Evolutionary conservation across 2,888 invertebrate genomes (phyloP), one percentile per base, ranked within the genome.

Genomic region (Drosophila atroscutellata): DNA sequence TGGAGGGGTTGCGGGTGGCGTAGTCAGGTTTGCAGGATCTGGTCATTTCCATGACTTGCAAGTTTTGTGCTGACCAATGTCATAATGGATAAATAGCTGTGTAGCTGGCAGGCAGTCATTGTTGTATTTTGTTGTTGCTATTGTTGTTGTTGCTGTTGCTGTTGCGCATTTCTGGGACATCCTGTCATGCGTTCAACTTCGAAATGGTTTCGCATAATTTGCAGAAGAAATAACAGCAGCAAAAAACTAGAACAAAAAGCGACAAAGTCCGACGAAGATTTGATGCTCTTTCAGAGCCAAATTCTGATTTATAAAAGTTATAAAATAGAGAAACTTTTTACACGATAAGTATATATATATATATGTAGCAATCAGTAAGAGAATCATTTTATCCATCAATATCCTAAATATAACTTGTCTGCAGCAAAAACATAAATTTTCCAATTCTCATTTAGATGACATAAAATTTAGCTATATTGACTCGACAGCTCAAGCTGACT

Each of bases 161-260:
- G 64, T 64, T 42, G 55, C 56, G 49, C 57, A 42, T 42, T 75
- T 72, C 72, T 71, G 75, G 67, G 66, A 77, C 81, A 77, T 77
- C 71, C 81, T 86, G 87, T 82, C 90, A 90, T 89, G 82, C 83
- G 87, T 90, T 87, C 91, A 91, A 91, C 91, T 92, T 84, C 83
- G 83, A 91, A 91, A 91, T 91, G 90, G 89, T 83, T 91, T 91
- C 91, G 92, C 91, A 92, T 91, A 91, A 91, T 91, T 91, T 91
- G 90, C 86, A 89, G 76, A 86, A 82, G 79, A 30, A 64, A 60
- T 30, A 65, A 58, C 78, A 71, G 64, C 69, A 76, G 79, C 63
- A 55, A 9, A 37, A 30, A 32, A 30, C 4, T 3, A 18, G 13
- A 2, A 2, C 37, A 30, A 42, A 11, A 47, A 37, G 52, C 54